Evolutionary conservation across 1,140 invertebrate species (phyloP), one percentile per base, ranked within the genome.

Genomic region (Musca domestica): DNA sequence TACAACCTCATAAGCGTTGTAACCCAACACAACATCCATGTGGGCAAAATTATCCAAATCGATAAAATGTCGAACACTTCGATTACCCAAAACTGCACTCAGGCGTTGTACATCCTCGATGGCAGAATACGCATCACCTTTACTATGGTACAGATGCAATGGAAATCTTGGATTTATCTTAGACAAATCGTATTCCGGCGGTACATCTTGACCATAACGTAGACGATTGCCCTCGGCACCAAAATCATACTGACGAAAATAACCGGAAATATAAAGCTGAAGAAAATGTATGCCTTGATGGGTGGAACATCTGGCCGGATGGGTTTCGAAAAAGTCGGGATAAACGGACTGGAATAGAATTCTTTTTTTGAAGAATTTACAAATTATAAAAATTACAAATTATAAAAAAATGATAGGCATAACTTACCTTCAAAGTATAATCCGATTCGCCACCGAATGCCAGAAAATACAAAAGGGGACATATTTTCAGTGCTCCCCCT

Each of bases 121-220:
- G 47, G 83, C 77, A 19, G 86, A 83, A 0, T 88, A 76, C 76
- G 83, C 85, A 73, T 92, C 91, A 4, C 85, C 82, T 2, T 85
- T 76, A 22, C 88, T 87, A 49, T 85, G 89, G 71, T 89, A 89
- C 2, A 92, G 67, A 3, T 86, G 7, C 2, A 68, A 20, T 15
- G n/a, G n/a, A n/a, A n/a, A n/a, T n/a, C 54, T 85, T 0, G 88
- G 76, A 1, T 88, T 88, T 9, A 92, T 85, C 67, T 86, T 85
- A 9, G 76, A 75, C 12, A 88, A 67, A 64, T 86, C 78, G 69
- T 88, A 88, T 3, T 78, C 70, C 0, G 87, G 86, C 10, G 87
- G 86, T 17, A 68, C 74, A 14, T 74, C n/a, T 17, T 73, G 72
- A 2, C 78, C 80, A 65, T 87, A 87, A 10, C 74, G 70, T 25